A percentile compares a stretch with the other conserved stretches of the same genome.
These are phyloP conservation scores for Cantharis lateralis DNA, from an alignment of 2,888 invertebrate genomes.

Conservation along the genomic window DNA sequence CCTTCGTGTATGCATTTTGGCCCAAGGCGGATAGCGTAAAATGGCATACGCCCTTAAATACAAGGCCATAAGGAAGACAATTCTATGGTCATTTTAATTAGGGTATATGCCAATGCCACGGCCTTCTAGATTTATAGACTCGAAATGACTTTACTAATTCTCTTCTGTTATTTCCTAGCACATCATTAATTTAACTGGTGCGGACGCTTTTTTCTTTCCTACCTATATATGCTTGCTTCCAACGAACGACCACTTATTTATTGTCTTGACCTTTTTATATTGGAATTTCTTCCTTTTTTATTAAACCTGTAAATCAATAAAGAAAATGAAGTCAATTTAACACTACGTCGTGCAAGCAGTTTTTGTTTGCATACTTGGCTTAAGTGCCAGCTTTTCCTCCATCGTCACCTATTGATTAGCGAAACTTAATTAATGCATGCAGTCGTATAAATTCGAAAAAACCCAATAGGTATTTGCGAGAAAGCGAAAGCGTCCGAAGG, in stretches of 20 bases:
- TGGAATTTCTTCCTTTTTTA: slow-evolving; percentile 7
- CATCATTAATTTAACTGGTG: slow-evolving; percentile 45
- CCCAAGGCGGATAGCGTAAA: slow-evolving; percentile 22
- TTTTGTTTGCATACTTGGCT: neutral
- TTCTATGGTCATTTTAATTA: slow-evolving; percentile 44
- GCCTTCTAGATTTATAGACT: slow-evolving; percentile 46
- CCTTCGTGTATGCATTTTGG: slow-evolving; percentile 25
- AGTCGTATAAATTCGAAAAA: neutral
- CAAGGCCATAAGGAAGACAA: slow-evolving; percentile 18
- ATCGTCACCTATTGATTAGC: neutral
- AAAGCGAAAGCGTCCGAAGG: neutral
- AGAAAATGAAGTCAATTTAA: neutral
- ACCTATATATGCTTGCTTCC: neutral
- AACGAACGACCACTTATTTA: slow-evolving; percentile 13
- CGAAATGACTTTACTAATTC: slow-evolving; percentile 48
- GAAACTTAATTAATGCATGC: neutral
- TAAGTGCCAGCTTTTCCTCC: neutral
- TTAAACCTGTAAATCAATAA: neutral
- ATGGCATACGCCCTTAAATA: slow-evolving; percentile 18
- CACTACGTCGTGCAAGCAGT: neutral
- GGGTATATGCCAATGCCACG: slow-evolving; percentile 51
- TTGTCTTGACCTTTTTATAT: slow-evolving; percentile 7
- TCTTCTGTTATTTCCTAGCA: slow-evolving; percentile 44
- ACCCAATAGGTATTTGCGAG: neutral
- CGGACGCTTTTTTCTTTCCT: slow-evolving; percentile 15